Conservation (phyloP, 2,797 vertebrate genomes). For the Scolopax bukidnonensis region DNA sequence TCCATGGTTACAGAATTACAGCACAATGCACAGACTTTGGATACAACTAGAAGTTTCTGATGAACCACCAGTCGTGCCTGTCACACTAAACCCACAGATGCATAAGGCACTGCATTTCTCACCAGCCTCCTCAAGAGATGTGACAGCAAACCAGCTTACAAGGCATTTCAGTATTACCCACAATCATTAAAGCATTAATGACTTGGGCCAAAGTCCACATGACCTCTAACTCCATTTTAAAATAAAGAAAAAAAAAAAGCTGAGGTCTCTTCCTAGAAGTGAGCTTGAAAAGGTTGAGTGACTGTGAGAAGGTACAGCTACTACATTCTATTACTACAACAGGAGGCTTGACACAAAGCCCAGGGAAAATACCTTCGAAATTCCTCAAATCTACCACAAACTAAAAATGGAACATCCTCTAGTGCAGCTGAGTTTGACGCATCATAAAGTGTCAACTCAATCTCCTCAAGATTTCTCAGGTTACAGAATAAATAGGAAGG, state of each 20-base stretch:
- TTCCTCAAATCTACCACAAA: neutral
- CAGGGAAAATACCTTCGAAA: neutral
- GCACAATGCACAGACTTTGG: neutral
- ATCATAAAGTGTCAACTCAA: neutral
- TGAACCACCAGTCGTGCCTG: neutral
- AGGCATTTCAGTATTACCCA: neutral
- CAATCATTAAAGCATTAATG: neutral
- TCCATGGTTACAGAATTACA: neutral
- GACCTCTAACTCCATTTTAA: neutral
- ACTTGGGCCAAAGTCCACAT: neutral
- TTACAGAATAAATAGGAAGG: neutral
- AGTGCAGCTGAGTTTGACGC: neutral
- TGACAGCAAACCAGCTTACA: accelerated
- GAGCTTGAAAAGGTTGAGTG: neutral
- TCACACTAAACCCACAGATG: neutral
- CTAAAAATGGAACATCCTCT: neutral
- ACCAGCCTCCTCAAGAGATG: neutral
- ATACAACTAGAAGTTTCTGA: neutral
- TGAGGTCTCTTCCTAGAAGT: neutral
- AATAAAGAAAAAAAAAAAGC: neutral
- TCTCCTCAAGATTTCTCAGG: neutral
- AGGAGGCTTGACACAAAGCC: neutral
- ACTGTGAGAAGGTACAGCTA: neutral
- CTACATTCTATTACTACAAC: neutral
- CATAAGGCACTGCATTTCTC: neutral